Percentiles rank a stretch among this genome's conserved stretches.
phyloP scores from a whole-genome alignment of 2,113 vertebrate species.

The Dermatemys mawii region DNA sequence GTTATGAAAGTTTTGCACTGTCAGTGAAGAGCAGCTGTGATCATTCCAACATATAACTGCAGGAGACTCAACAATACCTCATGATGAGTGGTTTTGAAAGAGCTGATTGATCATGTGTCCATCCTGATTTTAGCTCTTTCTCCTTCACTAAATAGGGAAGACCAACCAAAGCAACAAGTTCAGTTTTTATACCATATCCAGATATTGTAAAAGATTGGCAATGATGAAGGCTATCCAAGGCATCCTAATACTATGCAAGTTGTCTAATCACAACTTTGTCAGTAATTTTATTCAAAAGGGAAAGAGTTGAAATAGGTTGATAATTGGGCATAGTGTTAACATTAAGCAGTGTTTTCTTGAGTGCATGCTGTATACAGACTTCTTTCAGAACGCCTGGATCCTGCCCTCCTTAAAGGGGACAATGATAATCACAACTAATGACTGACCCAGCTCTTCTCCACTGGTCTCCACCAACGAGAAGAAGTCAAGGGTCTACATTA shows the following conservation, averaged over 20 bases:
- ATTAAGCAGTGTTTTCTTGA: background rate
- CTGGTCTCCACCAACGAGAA: background rate
- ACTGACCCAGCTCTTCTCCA: background rate
- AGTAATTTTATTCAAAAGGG: background rate
- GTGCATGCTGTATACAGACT: background rate
- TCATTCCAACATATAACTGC: background rate
- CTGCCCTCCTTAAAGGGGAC: background rate
- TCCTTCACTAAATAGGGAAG: background rate
- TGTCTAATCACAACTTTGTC: background rate
- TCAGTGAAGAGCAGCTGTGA: background rate
- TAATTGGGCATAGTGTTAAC: background rate
- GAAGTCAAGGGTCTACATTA: fast-evolving
- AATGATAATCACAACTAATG: background rate
- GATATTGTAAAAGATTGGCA: background rate
- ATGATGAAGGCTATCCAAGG: background rate
- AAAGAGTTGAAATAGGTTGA: background rate
- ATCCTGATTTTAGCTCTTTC: background rate
- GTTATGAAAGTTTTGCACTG: background rate
- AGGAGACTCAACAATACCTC: background rate
- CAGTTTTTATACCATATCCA: background rate
- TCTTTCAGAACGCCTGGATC: background rate
- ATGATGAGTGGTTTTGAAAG: background rate
- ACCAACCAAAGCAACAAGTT: background rate
- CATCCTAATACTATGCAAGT: background rate
- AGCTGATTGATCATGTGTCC: background rate